phyloP scores from a whole-genome alignment of 2,888 invertebrate genomes.

The Tethea ocularis region DNA sequence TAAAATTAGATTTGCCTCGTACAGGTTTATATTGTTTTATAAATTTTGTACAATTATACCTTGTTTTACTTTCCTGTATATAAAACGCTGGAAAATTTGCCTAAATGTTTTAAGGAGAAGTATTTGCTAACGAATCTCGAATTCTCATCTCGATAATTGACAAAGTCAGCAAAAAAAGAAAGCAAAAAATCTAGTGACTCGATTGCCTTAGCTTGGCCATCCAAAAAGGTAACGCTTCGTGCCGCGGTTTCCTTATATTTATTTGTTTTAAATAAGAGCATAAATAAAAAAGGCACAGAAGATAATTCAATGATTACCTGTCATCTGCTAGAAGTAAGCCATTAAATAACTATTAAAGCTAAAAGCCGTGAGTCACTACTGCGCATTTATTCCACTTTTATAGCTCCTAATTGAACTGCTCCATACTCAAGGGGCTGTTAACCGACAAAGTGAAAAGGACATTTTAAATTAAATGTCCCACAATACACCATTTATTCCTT shows the following conservation, averaged over 20 bases:
- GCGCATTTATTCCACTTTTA: background rate
- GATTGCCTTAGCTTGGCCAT: too few species aligned
- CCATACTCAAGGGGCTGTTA: background rate
- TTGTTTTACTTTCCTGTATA: background rate
- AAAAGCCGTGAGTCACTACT: background rate
- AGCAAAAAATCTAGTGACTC: too few species aligned
- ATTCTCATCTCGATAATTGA: background rate
- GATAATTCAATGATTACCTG: too few species aligned
- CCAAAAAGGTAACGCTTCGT: too few species aligned
- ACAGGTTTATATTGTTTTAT: background rate
- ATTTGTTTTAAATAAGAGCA: too few species aligned
- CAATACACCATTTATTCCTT: conserved; percentile 28
- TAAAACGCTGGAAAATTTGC: background rate
- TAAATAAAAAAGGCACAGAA: too few species aligned
- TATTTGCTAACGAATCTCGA: background rate
- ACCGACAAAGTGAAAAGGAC: conserved; percentile 14
- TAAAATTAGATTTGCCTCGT: conserved; percentile 9
- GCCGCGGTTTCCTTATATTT: too few species aligned
- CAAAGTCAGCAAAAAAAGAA: too few species aligned
- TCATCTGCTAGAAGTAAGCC: background rate
- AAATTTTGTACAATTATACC: background rate
- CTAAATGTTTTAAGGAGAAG: background rate
- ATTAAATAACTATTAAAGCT: background rate
- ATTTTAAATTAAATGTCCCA: conserved; percentile 33
- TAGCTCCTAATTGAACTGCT: background rate